Evolutionary conservation across 2,888 invertebrate genomes (phyloP).

Genomic region (Halictus quadricinctus): DNA sequence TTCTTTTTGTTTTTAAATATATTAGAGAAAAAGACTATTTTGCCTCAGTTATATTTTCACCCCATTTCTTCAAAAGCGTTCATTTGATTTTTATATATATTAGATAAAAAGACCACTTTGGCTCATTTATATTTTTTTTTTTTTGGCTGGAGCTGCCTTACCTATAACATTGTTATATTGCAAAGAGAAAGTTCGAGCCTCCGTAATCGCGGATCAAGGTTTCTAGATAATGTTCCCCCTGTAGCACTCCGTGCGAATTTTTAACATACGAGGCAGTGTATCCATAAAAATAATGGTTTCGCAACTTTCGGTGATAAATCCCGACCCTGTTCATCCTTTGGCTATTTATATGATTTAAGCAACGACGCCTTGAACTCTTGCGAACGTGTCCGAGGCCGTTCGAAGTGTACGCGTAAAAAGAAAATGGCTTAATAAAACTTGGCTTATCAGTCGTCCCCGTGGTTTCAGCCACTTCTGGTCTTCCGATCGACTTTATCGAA

Average conservation of each 20-base stretch:
- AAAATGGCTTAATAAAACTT: conserved; percentile 8
- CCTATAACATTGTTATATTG: background rate
- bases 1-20: background rate
- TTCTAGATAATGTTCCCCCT: background rate
- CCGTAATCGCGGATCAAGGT: background rate
- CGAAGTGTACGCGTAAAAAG: background rate
- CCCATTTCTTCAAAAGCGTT: too few species aligned
- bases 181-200: background rate
- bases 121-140: background rate
- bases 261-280: background rate
- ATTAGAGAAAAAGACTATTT: background rate
- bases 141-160: background rate
- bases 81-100: too few species aligned
- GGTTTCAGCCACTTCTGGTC: background rate
- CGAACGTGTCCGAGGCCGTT: background rate
- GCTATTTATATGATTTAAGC: conserved; percentile 7
- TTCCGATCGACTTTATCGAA: background rate
- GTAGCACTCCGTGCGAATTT: background rate
- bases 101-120: background rate
- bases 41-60: too few species aligned
- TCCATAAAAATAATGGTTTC: background rate
- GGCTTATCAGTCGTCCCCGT: conserved; percentile 9
- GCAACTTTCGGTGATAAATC: conserved; percentile 17
- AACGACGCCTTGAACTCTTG: conserved; percentile 11
- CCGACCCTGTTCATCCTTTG: background rate